Percentiles rank a stretch among this genome's conserved stretches.
phyloP scores from a whole-genome alignment of 2,113 vertebrate genomes.

The Sphaerodactylus townsendi region DNA sequence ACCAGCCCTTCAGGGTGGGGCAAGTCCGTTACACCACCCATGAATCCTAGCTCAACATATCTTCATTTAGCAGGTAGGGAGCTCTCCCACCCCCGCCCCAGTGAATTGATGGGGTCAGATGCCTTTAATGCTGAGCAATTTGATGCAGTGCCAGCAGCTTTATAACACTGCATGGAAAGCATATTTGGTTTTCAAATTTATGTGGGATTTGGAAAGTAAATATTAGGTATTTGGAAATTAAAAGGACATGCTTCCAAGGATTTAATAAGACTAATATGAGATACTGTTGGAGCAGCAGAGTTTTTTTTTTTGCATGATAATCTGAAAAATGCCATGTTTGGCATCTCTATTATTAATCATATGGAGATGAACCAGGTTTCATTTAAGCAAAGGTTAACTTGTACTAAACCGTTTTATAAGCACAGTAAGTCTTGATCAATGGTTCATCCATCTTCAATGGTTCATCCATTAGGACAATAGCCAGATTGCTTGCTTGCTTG shows the following conservation, averaged over 20 bases:
- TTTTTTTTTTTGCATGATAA: background rate
- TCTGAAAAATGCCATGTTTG: background rate
- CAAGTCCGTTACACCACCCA: no score
- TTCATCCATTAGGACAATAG: background rate
- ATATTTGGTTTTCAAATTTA: constrained; percentile 20
- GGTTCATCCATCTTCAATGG: background rate
- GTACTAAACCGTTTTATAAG: background rate
- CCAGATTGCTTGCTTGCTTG: background rate
- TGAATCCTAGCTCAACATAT: no score
- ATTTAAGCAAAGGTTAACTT: background rate
- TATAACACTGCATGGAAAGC: background rate
- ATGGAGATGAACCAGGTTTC: background rate
- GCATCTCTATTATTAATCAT: background rate
- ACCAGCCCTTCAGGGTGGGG: no score
- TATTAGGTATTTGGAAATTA: constrained; percentile 15
- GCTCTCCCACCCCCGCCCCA: no score
- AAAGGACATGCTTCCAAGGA: constrained; percentile 20
- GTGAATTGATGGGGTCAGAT: background rate
- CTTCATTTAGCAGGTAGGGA: no score
- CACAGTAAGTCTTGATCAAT: background rate
- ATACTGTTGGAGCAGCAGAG: constrained; percentile 2
- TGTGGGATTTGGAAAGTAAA: constrained; percentile 1
- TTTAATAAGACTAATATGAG: constrained; percentile 19
- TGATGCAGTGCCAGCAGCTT: constrained; percentile 4
- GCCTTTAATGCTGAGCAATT: background rate